A percentile compares a stretch with the other conserved stretches of the same genome.
Evolutionary conservation across 2,888 invertebrate species (phyloP).

Genomic region (Agrochola macilenta): DNA sequence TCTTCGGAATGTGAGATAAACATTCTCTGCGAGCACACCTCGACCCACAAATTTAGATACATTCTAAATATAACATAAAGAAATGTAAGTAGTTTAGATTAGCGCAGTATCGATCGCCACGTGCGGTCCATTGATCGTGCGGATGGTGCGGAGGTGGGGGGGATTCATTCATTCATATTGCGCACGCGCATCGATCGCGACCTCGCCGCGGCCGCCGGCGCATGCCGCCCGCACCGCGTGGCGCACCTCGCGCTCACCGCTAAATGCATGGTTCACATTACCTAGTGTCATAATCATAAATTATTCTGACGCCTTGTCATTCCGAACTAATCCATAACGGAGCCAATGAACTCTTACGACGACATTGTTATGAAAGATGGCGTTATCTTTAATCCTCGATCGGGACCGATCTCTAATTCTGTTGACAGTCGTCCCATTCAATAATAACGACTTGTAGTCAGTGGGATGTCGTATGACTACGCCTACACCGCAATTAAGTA

Average conservation of each 20-base stretch:
- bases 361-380: slow-evolving; percentile 76
- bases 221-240: slow-evolving; percentile 66
- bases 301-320: slow-evolving; percentile 74
- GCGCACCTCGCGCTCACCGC: slow-evolving; percentile 68
- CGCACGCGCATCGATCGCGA: slow-evolving; percentile 81
- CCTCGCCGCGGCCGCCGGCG: slow-evolving; percentile 71
- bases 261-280: slow-evolving; percentile 76
- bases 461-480: slow-evolving; percentile 74
- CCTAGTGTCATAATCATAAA: slow-evolving; percentile 79
- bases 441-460: slow-evolving; percentile 73
- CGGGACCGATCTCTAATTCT: slow-evolving; percentile 70
- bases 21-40: slow-evolving; percentile 24
- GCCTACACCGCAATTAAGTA: slow-evolving; percentile 77
- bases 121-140: slow-evolving; percentile 85
- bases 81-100: slow-evolving; percentile 66
- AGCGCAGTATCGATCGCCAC: slow-evolving; percentile 82
- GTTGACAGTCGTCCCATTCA: slow-evolving; percentile 74
- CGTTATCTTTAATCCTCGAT: slow-evolving; percentile 72
- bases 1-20: slow-evolving; percentile 31
- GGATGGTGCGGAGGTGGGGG: slow-evolving; percentile 77
- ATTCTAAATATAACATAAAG: slow-evolving; percentile 52
- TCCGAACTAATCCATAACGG: slow-evolving; percentile 67
- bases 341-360: slow-evolving; percentile 77
- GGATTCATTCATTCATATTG: slow-evolving; percentile 86
- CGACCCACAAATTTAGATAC: slow-evolving; percentile 48